Percentiles rank a stretch among this genome's conserved stretches.
These are phyloP conservation scores for Tinamus guttatus DNA, from an alignment of 2,113 vertebrate species.

Conservation along the genomic window DNA sequence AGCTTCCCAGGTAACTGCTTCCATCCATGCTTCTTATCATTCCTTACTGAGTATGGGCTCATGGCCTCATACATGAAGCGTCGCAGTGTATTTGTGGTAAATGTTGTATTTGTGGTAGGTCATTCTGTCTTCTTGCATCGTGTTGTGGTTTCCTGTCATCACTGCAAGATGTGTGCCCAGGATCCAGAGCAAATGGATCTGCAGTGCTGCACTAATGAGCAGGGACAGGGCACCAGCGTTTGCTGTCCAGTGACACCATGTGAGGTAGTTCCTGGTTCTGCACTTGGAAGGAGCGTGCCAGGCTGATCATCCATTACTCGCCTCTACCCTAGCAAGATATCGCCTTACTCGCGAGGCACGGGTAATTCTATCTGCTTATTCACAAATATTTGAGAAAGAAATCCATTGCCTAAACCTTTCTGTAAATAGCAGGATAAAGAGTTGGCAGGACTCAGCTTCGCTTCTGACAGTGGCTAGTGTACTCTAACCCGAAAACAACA, in stretches of 20 bases:
- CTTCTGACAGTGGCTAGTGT: background rate
- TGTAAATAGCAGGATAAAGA: slow-evolving; percentile 13
- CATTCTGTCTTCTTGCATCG: background rate
- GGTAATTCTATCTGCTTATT: slow-evolving; percentile 27
- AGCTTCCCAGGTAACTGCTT: too few species aligned
- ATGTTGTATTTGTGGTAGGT: too few species aligned
- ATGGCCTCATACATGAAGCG: background rate
- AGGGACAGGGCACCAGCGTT: accelerated
- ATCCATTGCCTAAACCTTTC: background rate
- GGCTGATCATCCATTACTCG: background rate
- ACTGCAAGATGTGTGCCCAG: accelerated
- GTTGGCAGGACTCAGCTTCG: slow-evolving; percentile 10
- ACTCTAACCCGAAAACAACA: background rate
- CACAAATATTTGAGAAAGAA: slow-evolving; percentile 52
- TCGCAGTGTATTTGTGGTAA: background rate
- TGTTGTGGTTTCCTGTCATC: background rate
- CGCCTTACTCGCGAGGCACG: background rate
- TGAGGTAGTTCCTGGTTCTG: background rate
- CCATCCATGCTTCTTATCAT: background rate
- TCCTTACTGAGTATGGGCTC: background rate
- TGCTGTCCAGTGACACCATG: background rate
- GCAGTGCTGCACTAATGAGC: background rate
- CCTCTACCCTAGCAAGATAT: background rate
- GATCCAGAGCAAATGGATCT: background rate
- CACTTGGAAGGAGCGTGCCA: background rate